Base-by-base conservation (phyloP, 2,888 invertebrate species). In the Synanthedon myopaeformis region DNA sequence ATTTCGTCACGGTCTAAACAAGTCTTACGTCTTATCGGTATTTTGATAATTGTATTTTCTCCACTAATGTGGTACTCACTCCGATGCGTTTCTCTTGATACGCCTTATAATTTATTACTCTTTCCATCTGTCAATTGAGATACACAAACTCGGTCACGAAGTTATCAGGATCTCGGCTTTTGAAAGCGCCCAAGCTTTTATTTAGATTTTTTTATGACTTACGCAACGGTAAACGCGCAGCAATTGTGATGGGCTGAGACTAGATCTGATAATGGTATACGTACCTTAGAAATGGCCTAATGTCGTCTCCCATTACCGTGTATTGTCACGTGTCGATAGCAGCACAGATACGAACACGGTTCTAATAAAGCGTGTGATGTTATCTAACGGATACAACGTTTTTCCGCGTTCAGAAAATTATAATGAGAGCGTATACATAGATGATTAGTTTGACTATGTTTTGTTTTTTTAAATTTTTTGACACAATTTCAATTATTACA, bases 321-420 rank as follows among this genome's bases (percentile, higher is more conserved):
- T 69, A 75, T 73, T 79, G 82, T 83, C 80, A 83, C 84, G 83
- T 82, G 72, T 69, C 64, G 68, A 70, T 77, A 70, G 58, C 68
- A 62, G 61, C 54, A 61, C 66, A 69, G 66, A 66, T 71, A 68
- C 14, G 52, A 52, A 49, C 12, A 14, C n/a, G 45, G 13, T 13
- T 45, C 45, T 45, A 45, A 13, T 45, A 35, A 45, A 45, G 45
- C 45, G 45, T 45, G 2, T 14, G 45, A 45, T 45, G 13, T 45
- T n/a, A 14, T 45, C 14, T n/a, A n/a, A 13, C 6, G 13, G n/a
- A 13, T 35, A 35, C 23, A 23, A 23, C 3, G 35, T 35, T 45
- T 42, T 45, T 45, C 14, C 45, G 8, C 4, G 8, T 45, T 45
- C 14, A 45, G 13, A 45, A 45, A 45, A 45, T 45, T 45, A 35